These are phyloP conservation scores for Caenorhabditis zanzibari DNA, from an alignment of 2,888 invertebrate genomes.

Conservation along the genomic window DNA sequence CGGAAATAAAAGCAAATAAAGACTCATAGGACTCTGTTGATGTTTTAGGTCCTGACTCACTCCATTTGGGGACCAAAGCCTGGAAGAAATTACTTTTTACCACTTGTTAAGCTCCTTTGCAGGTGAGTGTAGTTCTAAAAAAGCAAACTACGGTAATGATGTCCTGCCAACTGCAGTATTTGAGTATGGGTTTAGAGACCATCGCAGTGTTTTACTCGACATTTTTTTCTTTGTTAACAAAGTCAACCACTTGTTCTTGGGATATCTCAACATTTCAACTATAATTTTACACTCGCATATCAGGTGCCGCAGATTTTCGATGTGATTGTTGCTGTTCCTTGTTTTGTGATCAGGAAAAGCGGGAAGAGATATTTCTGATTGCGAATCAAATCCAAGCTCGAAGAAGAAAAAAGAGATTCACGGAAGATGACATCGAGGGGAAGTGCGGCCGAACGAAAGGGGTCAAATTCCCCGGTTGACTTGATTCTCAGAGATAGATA, in stretches of 20 bases:
- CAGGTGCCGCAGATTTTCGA: conserved; percentile 14
- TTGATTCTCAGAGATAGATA: conserved; percentile 37
- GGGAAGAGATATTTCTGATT: conserved; percentile 48
- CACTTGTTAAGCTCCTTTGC: background rate
- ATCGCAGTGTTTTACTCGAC: background rate
- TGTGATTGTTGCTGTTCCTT: conserved; percentile 39
- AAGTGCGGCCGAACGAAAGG: conserved; percentile 37
- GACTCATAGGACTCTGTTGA: background rate
- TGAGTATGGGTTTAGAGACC: conserved; percentile 20
- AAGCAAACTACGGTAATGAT: conserved; percentile 13
- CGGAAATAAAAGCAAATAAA: background rate
- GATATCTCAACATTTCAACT: conserved; percentile 7
- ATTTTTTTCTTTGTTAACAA: conserved; percentile 12
- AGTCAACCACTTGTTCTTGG: conserved; percentile 12
- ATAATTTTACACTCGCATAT: conserved; percentile 19
- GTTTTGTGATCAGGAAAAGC: conserved; percentile 51
- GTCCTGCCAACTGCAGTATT: background rate
- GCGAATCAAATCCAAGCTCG: conserved; percentile 20
- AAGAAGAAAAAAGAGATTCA: background rate
- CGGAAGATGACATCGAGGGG: background rate
- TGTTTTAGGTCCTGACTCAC: background rate
- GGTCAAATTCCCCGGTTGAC: conserved; percentile 39
- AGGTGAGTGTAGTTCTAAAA: background rate
- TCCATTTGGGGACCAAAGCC: background rate
- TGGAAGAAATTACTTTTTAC: too few relatives aligned